These are phyloP conservation scores for Sparus aurata DNA, from an alignment of 2,797 vertebrate genomes.

Conservation along the genomic window DNA sequence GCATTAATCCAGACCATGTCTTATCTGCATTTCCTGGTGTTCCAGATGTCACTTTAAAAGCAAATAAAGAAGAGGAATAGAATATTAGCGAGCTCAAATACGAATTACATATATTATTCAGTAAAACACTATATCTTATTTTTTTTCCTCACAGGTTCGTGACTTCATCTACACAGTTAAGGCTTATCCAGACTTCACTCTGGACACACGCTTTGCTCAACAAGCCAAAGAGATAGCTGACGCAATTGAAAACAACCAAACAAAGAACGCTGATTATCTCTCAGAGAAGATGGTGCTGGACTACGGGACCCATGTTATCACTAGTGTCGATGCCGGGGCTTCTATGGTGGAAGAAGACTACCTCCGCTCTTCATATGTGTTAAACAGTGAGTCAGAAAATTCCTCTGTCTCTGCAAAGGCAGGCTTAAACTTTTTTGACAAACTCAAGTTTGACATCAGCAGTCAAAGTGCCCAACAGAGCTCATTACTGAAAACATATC, in stretches of 20 bases:
- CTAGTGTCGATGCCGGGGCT: constrained; percentile 89
- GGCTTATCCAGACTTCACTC: constrained; percentile 81
- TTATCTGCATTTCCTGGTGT: background rate
- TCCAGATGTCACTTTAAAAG: background rate
- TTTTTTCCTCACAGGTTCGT: constrained; percentile 80
- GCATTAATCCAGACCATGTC: background rate
- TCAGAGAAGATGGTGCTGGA: constrained; percentile 91
- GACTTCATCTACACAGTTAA: constrained; percentile 91
- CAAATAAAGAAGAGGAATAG: rapidly evolving
- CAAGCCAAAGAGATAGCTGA: constrained; percentile 86
- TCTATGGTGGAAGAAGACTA: constrained; percentile 91
- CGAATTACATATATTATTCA: no score
- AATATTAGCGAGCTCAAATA: background rate
- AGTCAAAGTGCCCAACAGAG: constrained; percentile 52
- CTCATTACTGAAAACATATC: constrained; percentile 78
- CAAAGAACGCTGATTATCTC: constrained; percentile 85
- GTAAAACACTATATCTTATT: background rate
- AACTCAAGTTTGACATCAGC: constrained; percentile 76
- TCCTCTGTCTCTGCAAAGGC: constrained; percentile 81
- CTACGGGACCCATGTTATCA: constrained; percentile 92
- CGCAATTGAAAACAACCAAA: constrained; percentile 93
- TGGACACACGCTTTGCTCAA: constrained; percentile 86
- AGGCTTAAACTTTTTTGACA: constrained; percentile 84
- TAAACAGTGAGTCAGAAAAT: constrained; percentile 65
- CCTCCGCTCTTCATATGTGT: constrained; percentile 85